A percentile compares a stretch with the other conserved stretches of the same genome.
Conservation (phyloP, 2,797 vertebrate genomes). For the Glyptemys insculpta region DNA sequence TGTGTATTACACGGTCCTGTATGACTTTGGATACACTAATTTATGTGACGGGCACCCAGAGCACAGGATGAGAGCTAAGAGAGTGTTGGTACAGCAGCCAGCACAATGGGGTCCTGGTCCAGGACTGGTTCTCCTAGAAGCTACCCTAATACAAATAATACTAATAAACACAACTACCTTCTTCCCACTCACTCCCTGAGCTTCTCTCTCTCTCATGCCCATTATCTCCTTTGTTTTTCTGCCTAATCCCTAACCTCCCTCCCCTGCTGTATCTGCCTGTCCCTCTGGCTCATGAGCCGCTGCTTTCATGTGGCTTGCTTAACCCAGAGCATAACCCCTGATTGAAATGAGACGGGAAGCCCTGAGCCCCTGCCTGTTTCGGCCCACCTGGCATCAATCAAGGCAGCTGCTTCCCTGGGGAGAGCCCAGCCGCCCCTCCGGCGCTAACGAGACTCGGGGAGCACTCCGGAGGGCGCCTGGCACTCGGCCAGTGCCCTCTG, state of each 20-base stretch:
- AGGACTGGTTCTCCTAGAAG: not conserved
- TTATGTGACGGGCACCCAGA: not conserved
- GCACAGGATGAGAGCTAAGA: not conserved
- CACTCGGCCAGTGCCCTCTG: not conserved
- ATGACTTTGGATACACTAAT: not conserved
- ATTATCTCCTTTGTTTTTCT: conserved; percentile 11
- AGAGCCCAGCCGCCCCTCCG: rapidly evolving
- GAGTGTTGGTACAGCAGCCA: rapidly evolving
- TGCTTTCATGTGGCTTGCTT: not conserved
- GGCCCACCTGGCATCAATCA: not conserved
- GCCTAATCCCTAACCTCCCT: not conserved
- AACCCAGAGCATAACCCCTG: not conserved
- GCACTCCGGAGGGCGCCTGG: not conserved
- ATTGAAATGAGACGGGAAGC: not conserved
- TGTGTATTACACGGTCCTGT: rapidly evolving
- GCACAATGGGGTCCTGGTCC: not conserved
- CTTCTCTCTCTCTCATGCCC: not conserved
- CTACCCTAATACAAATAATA: not conserved
- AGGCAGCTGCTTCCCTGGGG: not conserved
- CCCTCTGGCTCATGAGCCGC: not conserved
- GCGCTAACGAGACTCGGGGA: not conserved
- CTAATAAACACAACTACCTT: not conserved
- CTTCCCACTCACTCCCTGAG: not conserved
- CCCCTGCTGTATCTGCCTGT: not conserved
- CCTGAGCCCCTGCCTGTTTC: rapidly evolving